Conservation (phyloP, 1,140 invertebrate genomes). For the Drosophila parvula region DNA sequence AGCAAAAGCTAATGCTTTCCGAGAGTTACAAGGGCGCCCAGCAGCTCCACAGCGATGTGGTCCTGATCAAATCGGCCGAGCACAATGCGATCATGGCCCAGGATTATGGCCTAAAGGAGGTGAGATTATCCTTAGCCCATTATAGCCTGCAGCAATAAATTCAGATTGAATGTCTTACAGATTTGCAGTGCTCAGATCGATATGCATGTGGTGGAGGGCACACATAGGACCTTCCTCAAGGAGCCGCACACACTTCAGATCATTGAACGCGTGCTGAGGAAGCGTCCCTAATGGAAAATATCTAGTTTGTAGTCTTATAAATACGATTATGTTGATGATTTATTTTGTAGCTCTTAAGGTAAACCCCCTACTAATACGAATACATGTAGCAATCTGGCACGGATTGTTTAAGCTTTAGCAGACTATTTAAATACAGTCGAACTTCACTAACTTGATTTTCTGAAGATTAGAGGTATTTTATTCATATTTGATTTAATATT, state of each 20-base stretch:
- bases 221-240: constrained; percentile 91
- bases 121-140: constrained; percentile 77
- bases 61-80: constrained; percentile 92
- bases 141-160: not conserved
- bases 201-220: constrained; percentile 89
- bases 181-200: constrained; percentile 88
- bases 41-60: constrained; percentile 88
- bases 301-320: constrained; percentile 18
- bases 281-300: constrained; percentile 39
- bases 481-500: not conserved
- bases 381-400: constrained; percentile 37
- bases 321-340: constrained; percentile 18
- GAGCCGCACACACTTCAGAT: constrained; percentile 87
- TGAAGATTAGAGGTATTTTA: not conserved
- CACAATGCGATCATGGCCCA: constrained; percentile 89
- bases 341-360: constrained; percentile 35
- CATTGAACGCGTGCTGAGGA: constrained; percentile 77
- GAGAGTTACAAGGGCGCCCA: constrained; percentile 89
- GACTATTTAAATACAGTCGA: not conserved
- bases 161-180: constrained; percentile 77
- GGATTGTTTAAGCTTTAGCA: constrained; percentile 31
- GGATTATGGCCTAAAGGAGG: constrained; percentile 91
- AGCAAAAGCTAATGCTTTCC: constrained; percentile 89
- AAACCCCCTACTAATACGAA: constrained; percentile 16
- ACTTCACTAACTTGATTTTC: not conserved